Evolutionary conservation across 2,888 invertebrate genomes (phyloP).

Genomic region (Hypolimnas misippus): DNA sequence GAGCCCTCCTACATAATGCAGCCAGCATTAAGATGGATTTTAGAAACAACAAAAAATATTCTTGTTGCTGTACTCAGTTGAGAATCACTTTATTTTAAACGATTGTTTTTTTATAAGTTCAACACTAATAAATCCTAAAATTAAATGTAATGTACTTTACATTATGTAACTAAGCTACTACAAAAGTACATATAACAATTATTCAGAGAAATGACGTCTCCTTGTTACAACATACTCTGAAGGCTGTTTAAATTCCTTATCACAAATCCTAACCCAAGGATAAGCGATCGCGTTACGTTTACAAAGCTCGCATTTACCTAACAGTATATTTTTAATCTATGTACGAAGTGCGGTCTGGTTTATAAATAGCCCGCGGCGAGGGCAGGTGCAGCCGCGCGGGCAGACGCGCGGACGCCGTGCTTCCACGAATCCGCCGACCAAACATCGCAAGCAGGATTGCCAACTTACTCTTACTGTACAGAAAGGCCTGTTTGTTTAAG

Average conservation of each 20-base stretch:
- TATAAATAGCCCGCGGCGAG: slow-evolving; percentile 76
- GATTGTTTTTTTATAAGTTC: too few relatives aligned
- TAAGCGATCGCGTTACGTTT: slow-evolving; percentile 26
- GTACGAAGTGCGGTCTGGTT: slow-evolving; percentile 70
- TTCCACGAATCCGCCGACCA: slow-evolving; percentile 67
- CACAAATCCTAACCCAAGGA: slow-evolving; percentile 23
- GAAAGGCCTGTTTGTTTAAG: slow-evolving; percentile 39
- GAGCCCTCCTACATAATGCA: too few relatives aligned
- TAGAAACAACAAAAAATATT: too few relatives aligned
- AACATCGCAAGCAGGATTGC: slow-evolving; percentile 40
- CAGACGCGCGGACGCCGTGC: slow-evolving; percentile 78
- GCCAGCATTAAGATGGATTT: too few relatives aligned
- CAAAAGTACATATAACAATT: too few relatives aligned
- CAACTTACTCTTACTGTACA: slow-evolving; percentile 39
- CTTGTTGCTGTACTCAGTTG: too few relatives aligned
- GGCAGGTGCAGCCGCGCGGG: slow-evolving; percentile 66
- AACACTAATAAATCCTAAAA: too few relatives aligned
- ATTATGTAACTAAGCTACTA: too few relatives aligned
- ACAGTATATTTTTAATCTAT: slow-evolving; percentile 59
- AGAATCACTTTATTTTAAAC: too few relatives aligned
- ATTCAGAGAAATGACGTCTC: slow-evolving; percentile 12
- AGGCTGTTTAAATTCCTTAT: slow-evolving; percentile 21
- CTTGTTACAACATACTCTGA: slow-evolving; percentile 1
- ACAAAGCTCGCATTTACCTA: slow-evolving; percentile 32
- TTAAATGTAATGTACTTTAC: too few relatives aligned